Evolutionary conservation across 2,797 vertebrate species (phyloP), one percentile per base, ranked within the genome.

Genomic region (Rallus crepitans): DNA sequence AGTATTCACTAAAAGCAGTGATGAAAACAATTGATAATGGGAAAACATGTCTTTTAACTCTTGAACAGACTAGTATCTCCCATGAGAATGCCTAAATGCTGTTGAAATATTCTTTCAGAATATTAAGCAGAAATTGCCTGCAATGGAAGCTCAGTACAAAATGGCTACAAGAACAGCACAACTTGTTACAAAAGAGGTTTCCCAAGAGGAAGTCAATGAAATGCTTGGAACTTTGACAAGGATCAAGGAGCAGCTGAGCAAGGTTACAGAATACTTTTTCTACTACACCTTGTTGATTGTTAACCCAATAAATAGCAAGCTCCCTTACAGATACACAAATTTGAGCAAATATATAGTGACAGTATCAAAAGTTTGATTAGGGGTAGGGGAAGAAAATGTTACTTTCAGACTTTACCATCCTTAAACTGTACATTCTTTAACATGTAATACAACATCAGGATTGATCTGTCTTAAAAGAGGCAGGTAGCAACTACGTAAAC

Each of bases 131-230:
- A 99, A 99, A 93, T 95, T 99, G 24, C 99, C 99, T 28, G 98
- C 98, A 0, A 99, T 99, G 98, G 99, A 99, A 94, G 98, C 99
- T 21, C 99, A 99, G 11, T 99, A 98, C 93, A 99, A 99, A 97
- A 98, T 98, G 2, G 97, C 98, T 25, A 97, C 98, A 79, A 99
- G 99, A 66, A 99, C 98, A 2, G 99, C 98, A 2, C 99, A 99
- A 82, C 98, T 99, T 93, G 82, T 99, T 93, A 98, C 98, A 96
- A 99, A 99, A 97, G 99, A 99, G 97, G 98, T 99, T 53, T 95
- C 99, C 8, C 98, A 98, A 87, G 99, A 99, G 68, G 99, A 99
- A 94, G 98, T 98, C 4, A 98, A 98, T 35, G 98, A 99, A 95
- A 99, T 99, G 98, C 98, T 98, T 91, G 89, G 97, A 37, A 97